Percentiles rank a stretch among this genome's conserved stretches.
phyloP scores from a whole-genome alignment of 2,797 vertebrate species.

The Chromobotia macracanthus region DNA sequence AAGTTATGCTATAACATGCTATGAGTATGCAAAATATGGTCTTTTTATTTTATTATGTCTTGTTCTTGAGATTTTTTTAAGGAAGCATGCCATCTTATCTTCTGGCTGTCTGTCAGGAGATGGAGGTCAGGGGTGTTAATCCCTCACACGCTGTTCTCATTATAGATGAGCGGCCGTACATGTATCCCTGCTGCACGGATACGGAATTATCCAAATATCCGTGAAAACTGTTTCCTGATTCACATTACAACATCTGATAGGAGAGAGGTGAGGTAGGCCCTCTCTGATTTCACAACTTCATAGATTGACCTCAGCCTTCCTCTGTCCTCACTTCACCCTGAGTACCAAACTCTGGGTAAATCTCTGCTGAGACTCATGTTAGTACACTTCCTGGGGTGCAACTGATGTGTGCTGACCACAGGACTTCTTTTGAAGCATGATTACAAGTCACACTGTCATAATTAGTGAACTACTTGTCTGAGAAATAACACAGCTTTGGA shows the following conservation, averaged over 20 bases:
- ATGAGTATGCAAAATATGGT: no score
- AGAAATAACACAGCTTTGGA: no score
- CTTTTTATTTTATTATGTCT: no score
- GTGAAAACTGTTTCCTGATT: slow-evolving; percentile 21
- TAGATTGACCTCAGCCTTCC: slow-evolving; percentile 6
- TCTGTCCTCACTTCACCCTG: slow-evolving; percentile 26
- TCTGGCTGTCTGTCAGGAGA: neutral
- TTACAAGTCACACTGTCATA: no score
- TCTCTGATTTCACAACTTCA: slow-evolving; percentile 29
- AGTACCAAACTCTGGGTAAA: slow-evolving; percentile 4
- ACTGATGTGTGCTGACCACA: no score
- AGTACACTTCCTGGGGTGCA: neutral
- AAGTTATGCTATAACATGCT: no score
- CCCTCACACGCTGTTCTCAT: slow-evolving; percentile 8
- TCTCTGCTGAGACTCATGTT: neutral
- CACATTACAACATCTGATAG: slow-evolving; percentile 29
- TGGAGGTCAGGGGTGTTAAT: slow-evolving; percentile 9
- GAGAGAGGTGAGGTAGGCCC: neutral
- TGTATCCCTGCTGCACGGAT: neutral
- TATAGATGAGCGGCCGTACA: neutral
- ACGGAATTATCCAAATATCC: slow-evolving; percentile 3
- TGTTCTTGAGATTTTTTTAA: neutral
- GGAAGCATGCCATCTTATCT: neutral
- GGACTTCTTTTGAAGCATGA: no score
- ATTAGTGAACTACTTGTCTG: no score